Conservation (phyloP, 2,113 vertebrate genomes). For the Gobius niger region DNA sequence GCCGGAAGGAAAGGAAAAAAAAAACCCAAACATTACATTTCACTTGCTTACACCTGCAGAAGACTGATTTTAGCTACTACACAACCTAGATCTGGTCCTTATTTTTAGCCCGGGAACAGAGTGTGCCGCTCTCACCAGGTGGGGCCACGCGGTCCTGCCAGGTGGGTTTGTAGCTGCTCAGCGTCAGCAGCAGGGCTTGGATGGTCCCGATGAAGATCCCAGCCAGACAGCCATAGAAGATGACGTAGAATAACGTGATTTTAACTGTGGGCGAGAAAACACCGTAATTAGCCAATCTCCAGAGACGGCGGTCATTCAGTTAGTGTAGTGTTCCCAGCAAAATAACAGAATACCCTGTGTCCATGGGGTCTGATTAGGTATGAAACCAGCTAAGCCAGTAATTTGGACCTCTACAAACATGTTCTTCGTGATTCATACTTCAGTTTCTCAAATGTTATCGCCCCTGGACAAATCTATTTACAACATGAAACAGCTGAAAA, state of each 20-base stretch:
- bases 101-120: background rate
- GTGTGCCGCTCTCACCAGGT: conserved; percentile 81
- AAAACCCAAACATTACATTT: background rate
- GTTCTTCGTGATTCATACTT: background rate
- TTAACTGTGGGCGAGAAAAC: conserved; percentile 79
- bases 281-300: background rate
- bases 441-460: background rate
- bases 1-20: too few species aligned
- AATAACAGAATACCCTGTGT: too few species aligned
- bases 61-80: background rate
- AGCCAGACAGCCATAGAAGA: conserved; percentile 95
- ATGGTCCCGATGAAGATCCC: conserved; percentile 98
- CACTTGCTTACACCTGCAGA: background rate
- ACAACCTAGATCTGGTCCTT: background rate
- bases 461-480: too few species aligned
- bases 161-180: conserved; percentile 91
- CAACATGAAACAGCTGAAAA: too few species aligned
- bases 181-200: conserved; percentile 91
- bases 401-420: background rate
- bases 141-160: conserved; percentile 96
- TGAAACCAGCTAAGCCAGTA: too few species aligned
- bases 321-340: background rate
- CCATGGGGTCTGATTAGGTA: too few species aligned
- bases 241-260: conserved; percentile 89
- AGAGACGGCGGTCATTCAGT: background rate